Evolutionary conservation across 35 echinoderm and acorn worm species (phyloP).

Genomic region (Lytechinus pictus): DNA sequence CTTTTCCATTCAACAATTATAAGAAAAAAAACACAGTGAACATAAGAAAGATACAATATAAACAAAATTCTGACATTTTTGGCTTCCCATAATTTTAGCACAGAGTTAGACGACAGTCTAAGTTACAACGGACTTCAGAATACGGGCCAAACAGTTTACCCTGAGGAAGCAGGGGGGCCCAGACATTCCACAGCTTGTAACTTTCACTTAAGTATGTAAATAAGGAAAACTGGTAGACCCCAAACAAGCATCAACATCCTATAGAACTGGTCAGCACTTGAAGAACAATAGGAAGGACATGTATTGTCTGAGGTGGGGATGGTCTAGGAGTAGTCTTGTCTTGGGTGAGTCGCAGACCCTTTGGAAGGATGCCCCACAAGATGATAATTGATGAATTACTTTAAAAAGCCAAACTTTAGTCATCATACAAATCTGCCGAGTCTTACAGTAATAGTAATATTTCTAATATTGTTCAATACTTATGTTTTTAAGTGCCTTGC

Average conservation of each 20-base stretch:
- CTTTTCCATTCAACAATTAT: too few species aligned
- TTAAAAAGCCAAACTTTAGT: too few species aligned
- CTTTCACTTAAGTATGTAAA: constrained; percentile 48
- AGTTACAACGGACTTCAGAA: too few species aligned
- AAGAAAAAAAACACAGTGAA: too few species aligned
- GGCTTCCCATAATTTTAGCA: too few species aligned
- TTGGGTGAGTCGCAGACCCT: not conserved
- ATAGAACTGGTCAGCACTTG: not conserved
- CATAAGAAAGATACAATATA: too few species aligned
- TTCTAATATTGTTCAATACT: too few species aligned
- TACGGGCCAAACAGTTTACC: not conserved
- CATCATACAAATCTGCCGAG: too few species aligned
- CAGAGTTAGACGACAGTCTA: too few species aligned
- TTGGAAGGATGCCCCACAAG: not conserved
- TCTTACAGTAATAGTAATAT: too few species aligned
- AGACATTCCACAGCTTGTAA: constrained; percentile 6
- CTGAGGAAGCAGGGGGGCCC: not conserved
- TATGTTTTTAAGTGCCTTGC: too few species aligned
- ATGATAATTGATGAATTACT: not conserved
- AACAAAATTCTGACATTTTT: too few species aligned
- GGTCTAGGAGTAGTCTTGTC: not conserved
- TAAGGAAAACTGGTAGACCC: constrained; percentile 28
- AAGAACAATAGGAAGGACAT: not conserved
- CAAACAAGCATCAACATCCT: constrained; percentile 6
- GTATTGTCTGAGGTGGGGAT: not conserved